Evolutionary conservation across 2,113 vertebrate genomes (phyloP).

Genomic region (Salvelinus namaycush): DNA sequence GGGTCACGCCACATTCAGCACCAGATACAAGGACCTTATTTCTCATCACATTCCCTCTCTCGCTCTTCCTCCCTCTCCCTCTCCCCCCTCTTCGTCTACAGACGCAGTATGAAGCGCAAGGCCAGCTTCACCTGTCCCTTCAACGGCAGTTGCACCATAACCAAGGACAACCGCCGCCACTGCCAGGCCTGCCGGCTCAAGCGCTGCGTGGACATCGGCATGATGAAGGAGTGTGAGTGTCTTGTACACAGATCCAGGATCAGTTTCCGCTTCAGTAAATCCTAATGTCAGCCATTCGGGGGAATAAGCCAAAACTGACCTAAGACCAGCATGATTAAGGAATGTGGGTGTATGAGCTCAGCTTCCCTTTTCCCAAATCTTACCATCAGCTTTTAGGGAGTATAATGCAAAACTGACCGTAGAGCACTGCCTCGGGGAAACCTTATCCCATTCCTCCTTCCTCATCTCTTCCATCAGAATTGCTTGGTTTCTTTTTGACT

Average conservation of each 20-base stretch:
- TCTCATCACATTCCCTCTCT: no score
- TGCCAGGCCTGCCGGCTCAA: slow-evolving; percentile 96
- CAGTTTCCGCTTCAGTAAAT: no score
- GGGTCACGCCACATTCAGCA: no score
- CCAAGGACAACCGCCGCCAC: slow-evolving; percentile 97
- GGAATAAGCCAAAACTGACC: no score
- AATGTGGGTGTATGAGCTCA: background rate
- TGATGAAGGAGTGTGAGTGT: slow-evolving; percentile 99
- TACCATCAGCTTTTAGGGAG: no score
- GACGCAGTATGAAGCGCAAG: slow-evolving; percentile 97
- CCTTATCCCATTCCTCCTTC: no score
- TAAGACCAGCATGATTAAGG: background rate
- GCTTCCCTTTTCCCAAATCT: no score
- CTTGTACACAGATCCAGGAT: background rate
- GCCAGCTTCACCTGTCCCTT: slow-evolving; percentile 94
- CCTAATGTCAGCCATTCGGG: no score
- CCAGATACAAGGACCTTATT: background rate
- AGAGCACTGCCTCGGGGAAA: no score
- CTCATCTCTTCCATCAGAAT: no score
- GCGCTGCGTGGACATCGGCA: slow-evolving; percentile 94
- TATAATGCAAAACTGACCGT: no score
- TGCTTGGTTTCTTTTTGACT: no score
- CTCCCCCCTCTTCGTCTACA: slow-evolving; percentile 46
- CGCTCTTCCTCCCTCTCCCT: background rate
- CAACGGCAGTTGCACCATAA: slow-evolving; percentile 90